Evolutionary conservation across 2,888 invertebrate genomes (phyloP), one percentile per base, ranked within the genome.

Genomic region (Trichogramma evanescens): DNA sequence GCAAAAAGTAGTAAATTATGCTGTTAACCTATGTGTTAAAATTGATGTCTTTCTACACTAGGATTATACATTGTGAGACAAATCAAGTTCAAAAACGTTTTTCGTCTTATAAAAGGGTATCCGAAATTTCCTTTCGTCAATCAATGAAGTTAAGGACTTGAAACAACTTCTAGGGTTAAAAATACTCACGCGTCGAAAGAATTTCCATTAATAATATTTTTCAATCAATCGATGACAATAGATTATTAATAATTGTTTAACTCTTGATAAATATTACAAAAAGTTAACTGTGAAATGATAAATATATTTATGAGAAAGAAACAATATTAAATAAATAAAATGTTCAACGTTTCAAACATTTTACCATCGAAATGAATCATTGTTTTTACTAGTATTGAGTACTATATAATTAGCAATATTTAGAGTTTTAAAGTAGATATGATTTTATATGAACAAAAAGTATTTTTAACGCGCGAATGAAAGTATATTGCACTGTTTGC

Each of bases 191-290:
- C 9, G 13, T 8, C 4, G 45, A 50, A 43, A 44, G 39, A 53
- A 52, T 56, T 53, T 57, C 50, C 54, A 64, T 61, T 61, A 61
- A 66, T 44, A 57, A 58, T 60, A 65, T 68, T 69, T 71, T 69
- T 72, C 70, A 75, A 74, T 75, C 73, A 74, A 74, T 74, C 71
- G 72, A 69, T 74, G 75, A 75, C 75, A 75, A 75, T 75, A 75
- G 75, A 70, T 69, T 69, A 69, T 70, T 70, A 70, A 66, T 26
- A 3, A 26, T 26, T 26, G 26, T 70, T 68, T 71, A 73, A 69
- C 70, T 70, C 68, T 59, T 69, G 64, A 68, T 49, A 67, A 59
- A 53, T 58, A 54, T 50, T 50, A 66, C 59, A 42, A 58, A 63
- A 60, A 52, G 58, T 46, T 60, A 64, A 64, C 61, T 63, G 62